A percentile compares a stretch with the other conserved stretches of the same genome.
Evolutionary conservation across 2,797 vertebrate species (phyloP).

Genomic region (Coregonus suidteri): DNA sequence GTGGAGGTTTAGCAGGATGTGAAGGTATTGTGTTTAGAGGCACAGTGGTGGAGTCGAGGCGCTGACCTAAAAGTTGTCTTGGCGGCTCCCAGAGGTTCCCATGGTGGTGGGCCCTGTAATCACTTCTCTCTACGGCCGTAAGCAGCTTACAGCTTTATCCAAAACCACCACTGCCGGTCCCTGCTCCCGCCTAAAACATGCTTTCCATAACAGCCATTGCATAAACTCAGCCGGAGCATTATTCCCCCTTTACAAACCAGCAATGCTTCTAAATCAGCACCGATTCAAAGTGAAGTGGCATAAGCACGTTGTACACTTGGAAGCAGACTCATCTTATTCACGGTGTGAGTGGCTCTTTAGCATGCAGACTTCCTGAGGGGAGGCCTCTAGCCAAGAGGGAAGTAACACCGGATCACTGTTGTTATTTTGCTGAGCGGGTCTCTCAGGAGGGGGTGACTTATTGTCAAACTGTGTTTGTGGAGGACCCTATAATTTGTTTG

Average conservation of each 20-base stretch:
- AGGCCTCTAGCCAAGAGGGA: constrained; percentile 64
- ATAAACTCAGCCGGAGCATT: constrained; percentile 74
- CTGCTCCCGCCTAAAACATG: constrained; percentile 68
- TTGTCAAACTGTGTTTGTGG: constrained; percentile 63
- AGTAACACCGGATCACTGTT: constrained; percentile 56
- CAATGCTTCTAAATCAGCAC: constrained; percentile 72
- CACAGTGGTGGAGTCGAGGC: background rate
- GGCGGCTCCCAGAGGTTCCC: constrained; percentile 64
- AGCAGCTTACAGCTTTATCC: constrained; percentile 80
- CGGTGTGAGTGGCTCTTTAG: constrained; percentile 78
- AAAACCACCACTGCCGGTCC: constrained; percentile 41
- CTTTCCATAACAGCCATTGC: constrained; percentile 67
- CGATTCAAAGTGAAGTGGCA: constrained; percentile 79
- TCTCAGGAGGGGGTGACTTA: constrained; percentile 25
- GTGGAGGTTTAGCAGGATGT: no score
- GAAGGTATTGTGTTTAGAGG: no score
- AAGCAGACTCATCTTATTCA: constrained; percentile 79
- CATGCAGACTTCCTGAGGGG: constrained; percentile 74
- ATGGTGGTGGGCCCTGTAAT: constrained; percentile 75
- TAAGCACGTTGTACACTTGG: constrained; percentile 78
- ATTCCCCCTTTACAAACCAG: constrained; percentile 69
- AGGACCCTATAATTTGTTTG: constrained; percentile 71
- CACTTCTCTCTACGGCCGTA: constrained; percentile 76
- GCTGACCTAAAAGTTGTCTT: constrained; percentile 77
- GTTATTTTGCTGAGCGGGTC: constrained; percentile 8